A percentile compares a stretch with the other conserved stretches of the same genome.
phyloP scores from a whole-genome alignment of 2,797 vertebrate genomes.

The Anniella stebbinsi region DNA sequence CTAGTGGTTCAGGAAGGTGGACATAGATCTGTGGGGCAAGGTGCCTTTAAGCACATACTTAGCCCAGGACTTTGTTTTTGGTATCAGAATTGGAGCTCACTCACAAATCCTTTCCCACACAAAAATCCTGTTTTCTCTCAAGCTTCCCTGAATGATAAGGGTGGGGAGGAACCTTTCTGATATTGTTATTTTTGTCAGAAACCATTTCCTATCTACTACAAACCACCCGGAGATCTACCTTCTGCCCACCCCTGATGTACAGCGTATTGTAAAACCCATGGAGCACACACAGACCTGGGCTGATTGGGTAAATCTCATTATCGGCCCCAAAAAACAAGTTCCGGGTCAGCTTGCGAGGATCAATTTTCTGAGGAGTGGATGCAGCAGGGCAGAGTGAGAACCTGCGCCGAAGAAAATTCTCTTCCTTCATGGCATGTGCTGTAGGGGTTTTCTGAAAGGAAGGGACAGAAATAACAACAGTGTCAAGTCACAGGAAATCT shows the following conservation, averaged over 20 bases:
- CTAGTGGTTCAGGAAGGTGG: neutral
- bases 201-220: neutral
- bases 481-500: conserved; percentile 45
- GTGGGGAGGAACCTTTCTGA: no score
- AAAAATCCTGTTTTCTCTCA: neutral
- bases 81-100: neutral
- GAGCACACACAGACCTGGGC: conserved; percentile 84
- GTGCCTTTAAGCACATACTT: neutral
- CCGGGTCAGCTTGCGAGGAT: conserved; percentile 86
- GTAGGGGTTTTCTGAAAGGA: conserved; percentile 83
- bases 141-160: no score
- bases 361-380: conserved; percentile 90
- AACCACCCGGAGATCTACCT: neutral
- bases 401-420: conserved; percentile 92
- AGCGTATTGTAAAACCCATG: neutral
- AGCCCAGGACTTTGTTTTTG: neutral
- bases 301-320: conserved; percentile 86
- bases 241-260: rapidly evolving
- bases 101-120: neutral
- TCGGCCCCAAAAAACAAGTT: conserved; percentile 91
- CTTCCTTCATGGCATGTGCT: conserved; percentile 94
- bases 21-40: neutral
- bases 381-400: conserved; percentile 91
- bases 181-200: neutral
- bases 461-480: conserved; percentile 45